Evolutionary conservation across 2,888 invertebrate species (phyloP), one percentile per base, ranked within the genome.

Genomic region (Icerya purchasi): DNA sequence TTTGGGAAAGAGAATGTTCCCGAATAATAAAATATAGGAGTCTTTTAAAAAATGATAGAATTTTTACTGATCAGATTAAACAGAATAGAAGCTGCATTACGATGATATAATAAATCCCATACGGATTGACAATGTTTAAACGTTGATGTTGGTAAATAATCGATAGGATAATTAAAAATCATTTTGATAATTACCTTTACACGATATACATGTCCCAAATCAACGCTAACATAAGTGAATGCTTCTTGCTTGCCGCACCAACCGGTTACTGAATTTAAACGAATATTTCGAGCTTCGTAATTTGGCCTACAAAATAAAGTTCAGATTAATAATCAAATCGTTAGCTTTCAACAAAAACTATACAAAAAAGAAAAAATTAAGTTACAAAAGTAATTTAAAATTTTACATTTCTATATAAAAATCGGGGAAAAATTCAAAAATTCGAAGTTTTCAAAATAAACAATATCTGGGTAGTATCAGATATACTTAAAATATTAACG

Each of bases 211-310:
- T 86, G 84, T 51, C 93, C 93, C 63, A 96, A 77, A 72, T 96
- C 94, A 0, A 96, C 92, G 68, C 89, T 92, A 5, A 93, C 88
- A 68, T 93, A 94, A 0, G 93, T 93, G 68, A 94, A 93, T 0
- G 92, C 87, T 74, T 94, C 94, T 74, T 89, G 87, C 68, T 91
- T 92, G n/a, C 90, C 90, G 72, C 92, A 92, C 92, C 92, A 93
- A 20, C 92, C 92, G 54, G 92, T 92, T 2, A 90, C 91, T 0
- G 92, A 91, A 70, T 90, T 91, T 49, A 93, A 74, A 25, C 92
- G 78, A 14, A 92, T 83, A 69, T 92, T 90, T 70, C 77, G 83
- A 0, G 90, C 89, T 76, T 91, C 90, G 69, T 91, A 91, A 68
- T 91, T 91, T 22, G 89, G 88, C 68, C 72, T 70, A 62, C 59